Percentiles rank a stretch among this genome's conserved stretches.
phyloP scores from a whole-genome alignment of 2,888 invertebrate species.

The Dryococelus australis region DNA sequence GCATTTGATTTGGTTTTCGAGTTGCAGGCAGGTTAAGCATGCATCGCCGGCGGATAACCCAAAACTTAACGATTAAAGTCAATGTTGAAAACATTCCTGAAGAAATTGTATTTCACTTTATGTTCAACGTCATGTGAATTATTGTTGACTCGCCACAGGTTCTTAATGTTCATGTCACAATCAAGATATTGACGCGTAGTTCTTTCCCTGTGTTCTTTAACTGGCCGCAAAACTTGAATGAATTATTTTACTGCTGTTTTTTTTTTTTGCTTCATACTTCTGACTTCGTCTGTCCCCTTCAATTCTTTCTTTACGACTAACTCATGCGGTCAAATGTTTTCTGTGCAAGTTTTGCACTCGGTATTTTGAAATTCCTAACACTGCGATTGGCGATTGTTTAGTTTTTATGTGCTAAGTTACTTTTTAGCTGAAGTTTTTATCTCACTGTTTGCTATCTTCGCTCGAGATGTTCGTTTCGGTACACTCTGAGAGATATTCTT shows the following conservation, averaged over 20 bases:
- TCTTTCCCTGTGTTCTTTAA: too few species aligned
- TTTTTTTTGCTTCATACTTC: neutral
- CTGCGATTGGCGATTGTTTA: neutral
- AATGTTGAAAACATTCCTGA: neutral
- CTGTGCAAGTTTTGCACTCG: neutral
- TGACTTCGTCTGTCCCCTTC: neutral
- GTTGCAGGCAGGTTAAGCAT: neutral
- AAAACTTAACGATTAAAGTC: neutral
- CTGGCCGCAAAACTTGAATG: too few species aligned
- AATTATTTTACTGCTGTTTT: neutral
- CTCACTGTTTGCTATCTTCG: neutral
- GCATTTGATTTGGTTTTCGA: neutral
- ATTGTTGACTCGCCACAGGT: too few species aligned
- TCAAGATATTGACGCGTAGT: too few species aligned
- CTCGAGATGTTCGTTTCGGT: neutral
- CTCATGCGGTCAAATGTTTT: neutral
- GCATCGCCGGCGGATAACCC: neutral
- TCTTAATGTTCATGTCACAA: too few species aligned
- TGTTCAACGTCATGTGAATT: too few species aligned
- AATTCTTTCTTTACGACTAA: neutral
- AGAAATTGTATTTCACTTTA: too few species aligned
- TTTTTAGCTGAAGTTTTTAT: neutral
- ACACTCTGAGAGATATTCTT: neutral
- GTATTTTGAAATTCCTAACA: neutral
- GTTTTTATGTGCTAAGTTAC: neutral